Evolutionary conservation across 2,113 vertebrate genomes (phyloP).

Genomic region (Bos javanicus): DNA sequence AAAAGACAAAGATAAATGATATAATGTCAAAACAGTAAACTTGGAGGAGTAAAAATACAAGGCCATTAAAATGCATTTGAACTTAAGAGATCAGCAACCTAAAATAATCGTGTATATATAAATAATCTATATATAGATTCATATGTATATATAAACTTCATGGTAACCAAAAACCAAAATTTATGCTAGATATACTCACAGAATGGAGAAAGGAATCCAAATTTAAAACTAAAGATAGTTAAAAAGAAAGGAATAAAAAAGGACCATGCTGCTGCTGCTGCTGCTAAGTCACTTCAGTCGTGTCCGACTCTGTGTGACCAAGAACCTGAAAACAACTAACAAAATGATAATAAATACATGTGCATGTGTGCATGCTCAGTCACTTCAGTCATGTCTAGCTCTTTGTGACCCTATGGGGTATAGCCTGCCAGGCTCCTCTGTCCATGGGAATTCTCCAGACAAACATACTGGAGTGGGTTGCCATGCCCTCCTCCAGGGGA

Average conservation of each 20-base stretch:
- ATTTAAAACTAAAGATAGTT: not conserved
- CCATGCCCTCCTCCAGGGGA: not conserved
- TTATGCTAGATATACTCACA: not conserved
- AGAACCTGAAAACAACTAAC: not conserved
- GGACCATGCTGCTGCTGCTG: not conserved
- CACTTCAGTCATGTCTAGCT: not conserved
- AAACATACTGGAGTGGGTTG: not conserved
- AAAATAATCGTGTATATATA: not conserved
- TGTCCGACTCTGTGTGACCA: not conserved
- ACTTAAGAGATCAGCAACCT: not conserved
- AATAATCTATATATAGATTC: not conserved
- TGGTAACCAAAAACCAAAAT: not conserved
- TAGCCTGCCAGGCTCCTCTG: not conserved
- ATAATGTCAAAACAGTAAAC: not conserved
- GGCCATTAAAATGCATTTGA: not conserved
- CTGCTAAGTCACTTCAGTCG: too few species aligned
- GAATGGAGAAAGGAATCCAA: not conserved
- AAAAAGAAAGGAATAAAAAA: not conserved
- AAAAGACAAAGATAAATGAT: not conserved
- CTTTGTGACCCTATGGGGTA: not conserved
- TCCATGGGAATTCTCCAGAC: not conserved
- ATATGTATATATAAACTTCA: not conserved
- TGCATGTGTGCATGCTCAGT: not conserved
- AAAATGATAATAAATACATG: not conserved
- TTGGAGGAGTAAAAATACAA: not conserved